A percentile compares a stretch with the other conserved stretches of the same genome.
Conservation (phyloP, 2,888 invertebrate species). For the Oscheius myriophilus region DNA sequence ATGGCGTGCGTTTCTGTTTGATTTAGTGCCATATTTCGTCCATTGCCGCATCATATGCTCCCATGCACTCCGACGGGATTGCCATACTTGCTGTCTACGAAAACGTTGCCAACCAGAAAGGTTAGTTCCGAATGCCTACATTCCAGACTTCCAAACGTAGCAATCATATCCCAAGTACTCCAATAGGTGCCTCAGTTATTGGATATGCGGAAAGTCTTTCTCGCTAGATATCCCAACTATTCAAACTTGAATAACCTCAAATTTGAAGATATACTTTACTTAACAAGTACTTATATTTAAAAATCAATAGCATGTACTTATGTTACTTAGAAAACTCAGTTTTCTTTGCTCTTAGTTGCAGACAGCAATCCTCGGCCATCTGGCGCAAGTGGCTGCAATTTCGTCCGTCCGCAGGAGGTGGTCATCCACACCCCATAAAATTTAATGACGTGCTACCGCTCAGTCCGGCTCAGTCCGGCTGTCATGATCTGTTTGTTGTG, state of each 20-base stretch:
- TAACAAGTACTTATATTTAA: too few species aligned
- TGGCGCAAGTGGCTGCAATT: slow-evolving; percentile 23
- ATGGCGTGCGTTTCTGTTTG: slow-evolving; percentile 23
- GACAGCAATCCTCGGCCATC: slow-evolving; percentile 3
- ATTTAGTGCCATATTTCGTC: slow-evolving; percentile 19
- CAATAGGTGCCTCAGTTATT: too few species aligned
- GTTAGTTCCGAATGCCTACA: slow-evolving; percentile 12
- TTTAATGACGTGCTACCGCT: slow-evolving; percentile 2
- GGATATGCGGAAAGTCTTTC: too few species aligned
- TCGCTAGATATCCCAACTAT: too few species aligned
- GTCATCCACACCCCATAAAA: slow-evolving; percentile 20
- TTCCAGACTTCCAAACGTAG: too few species aligned
- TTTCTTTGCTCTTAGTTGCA: slow-evolving; percentile 7
- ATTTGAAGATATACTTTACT: too few species aligned
- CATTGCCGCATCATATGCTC: slow-evolving; percentile 17
- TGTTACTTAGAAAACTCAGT: too few species aligned
- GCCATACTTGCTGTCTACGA: slow-evolving; percentile 20
- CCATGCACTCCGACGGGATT: slow-evolving; percentile 14
- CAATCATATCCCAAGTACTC: too few species aligned
- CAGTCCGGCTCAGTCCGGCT: neutral
- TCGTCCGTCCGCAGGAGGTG: slow-evolving; percentile 1
- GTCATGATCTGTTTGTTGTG: too few species aligned
- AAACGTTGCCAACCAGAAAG: slow-evolving; percentile 3
- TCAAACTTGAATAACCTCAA: too few species aligned
- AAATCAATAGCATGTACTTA: too few species aligned